Conservation (phyloP, 2,797 vertebrate species). For the Mormyrus proboscirostris region DNA sequence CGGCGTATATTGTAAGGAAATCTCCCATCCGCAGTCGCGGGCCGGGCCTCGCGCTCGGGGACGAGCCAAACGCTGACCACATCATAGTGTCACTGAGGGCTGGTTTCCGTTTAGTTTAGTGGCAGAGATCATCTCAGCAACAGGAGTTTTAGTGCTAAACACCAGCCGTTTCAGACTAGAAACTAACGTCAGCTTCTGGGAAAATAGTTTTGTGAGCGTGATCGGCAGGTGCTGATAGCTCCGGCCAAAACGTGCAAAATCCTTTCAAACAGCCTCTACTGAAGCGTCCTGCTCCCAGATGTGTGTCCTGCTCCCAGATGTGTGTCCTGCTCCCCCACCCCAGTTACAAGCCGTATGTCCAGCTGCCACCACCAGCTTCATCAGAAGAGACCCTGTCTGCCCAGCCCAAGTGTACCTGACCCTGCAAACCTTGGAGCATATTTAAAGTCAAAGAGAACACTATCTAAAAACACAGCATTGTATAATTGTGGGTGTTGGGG, state of each 20-base stretch:
- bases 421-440: background rate
- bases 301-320: background rate
- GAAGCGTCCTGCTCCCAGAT: background rate
- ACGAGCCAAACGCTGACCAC: too few relatives aligned
- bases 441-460: background rate
- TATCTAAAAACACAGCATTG: background rate
- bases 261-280: background rate
- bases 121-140: constrained; percentile 23
- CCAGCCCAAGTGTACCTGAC: background rate
- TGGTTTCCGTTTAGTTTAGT: background rate
- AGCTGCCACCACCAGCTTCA: background rate
- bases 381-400: background rate
- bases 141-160: constrained; percentile 24
- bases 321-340: background rate
- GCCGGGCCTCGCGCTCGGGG: background rate
- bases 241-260: background rate
- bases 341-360: background rate
- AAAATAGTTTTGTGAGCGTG: background rate
- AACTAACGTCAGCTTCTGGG: background rate
- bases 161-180: background rate
- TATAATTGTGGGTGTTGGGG: background rate
- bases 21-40: constrained; percentile 26
- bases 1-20: constrained; percentile 38
- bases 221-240: background rate
- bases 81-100: too few relatives aligned